Evolutionary conservation across 2,113 vertebrate genomes (phyloP).

Genomic region (Caloenas nicobarica): DNA sequence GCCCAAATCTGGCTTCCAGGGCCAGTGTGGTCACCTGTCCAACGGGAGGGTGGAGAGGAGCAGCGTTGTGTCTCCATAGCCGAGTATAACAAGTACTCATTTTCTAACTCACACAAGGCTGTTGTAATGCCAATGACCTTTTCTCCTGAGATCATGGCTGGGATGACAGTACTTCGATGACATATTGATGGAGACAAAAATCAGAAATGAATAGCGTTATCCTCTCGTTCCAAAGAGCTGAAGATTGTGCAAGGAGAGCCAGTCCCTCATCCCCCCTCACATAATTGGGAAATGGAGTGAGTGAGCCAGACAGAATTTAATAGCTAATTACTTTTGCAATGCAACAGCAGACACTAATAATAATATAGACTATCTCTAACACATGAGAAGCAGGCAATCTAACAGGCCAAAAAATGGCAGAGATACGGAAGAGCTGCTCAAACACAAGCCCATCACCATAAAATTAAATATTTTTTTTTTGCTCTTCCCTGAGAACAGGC

Average conservation of each 20-base stretch:
- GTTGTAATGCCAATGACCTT: background rate
- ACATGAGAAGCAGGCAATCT: background rate
- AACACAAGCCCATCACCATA: background rate
- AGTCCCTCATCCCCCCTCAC: background rate
- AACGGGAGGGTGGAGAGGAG: background rate
- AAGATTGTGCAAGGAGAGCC: background rate
- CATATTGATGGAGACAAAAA: background rate
- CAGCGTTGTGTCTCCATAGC: background rate
- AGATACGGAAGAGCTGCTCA: background rate
- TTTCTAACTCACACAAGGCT: background rate
- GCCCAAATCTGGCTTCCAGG: background rate
- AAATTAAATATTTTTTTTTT: background rate
- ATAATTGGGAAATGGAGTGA: background rate
- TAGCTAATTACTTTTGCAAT: background rate
- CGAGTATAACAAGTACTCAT: background rate
- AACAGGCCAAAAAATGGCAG: constrained; percentile 8
- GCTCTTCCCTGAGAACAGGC: background rate
- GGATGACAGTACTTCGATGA: background rate
- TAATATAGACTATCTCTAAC: background rate
- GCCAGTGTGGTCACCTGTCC: background rate
- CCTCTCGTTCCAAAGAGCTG: background rate
- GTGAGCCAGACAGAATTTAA: background rate
- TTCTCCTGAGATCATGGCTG: background rate
- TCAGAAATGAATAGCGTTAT: background rate
- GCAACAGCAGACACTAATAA: background rate